A percentile compares a stretch with the other conserved stretches of the same genome.
phyloP scores from a whole-genome alignment of 2,888 invertebrate genomes.

The Phasia obesa region DNA sequence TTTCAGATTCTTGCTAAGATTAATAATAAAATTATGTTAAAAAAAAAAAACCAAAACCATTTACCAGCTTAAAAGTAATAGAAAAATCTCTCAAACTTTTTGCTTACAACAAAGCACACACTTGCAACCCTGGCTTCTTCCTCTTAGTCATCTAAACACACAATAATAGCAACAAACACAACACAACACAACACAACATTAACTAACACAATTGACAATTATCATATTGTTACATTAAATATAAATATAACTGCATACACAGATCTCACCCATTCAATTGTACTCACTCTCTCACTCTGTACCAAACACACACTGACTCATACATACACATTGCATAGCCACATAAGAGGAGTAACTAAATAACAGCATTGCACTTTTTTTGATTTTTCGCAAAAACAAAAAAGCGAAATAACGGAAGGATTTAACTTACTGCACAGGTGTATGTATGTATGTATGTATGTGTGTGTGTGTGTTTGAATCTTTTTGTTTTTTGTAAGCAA shows the following conservation, averaged over 20 bases:
- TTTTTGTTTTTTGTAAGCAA: not conserved
- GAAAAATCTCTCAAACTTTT: no score
- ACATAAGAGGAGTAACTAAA: conserved; percentile 40
- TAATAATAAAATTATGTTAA: not conserved
- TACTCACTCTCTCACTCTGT: not conserved
- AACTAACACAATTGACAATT: conserved; percentile 56
- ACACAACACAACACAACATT: no score
- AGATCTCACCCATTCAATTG: conserved; percentile 36
- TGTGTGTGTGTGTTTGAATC: not conserved
- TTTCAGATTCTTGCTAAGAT: not conserved
- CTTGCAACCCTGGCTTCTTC: conserved; percentile 15
- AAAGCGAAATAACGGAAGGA: conserved; percentile 63
- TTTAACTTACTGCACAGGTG: conserved; percentile 58
- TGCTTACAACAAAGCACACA: not conserved
- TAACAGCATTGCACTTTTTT: conserved; percentile 56
- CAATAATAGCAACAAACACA: conserved; percentile 15
- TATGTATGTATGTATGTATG: conserved; percentile 26
- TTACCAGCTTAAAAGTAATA: no score
- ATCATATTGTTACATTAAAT: conserved; percentile 39
- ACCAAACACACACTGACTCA: not conserved
- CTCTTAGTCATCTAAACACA: not conserved
- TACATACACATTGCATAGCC: not conserved
- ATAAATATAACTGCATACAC: conserved; percentile 24
- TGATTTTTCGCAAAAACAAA: conserved; percentile 33
- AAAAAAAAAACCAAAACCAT: not conserved